Evolutionary conservation across 2,888 invertebrate genomes (phyloP), one percentile per base, ranked within the genome.

Genomic region (Limnephilus rhombicus): DNA sequence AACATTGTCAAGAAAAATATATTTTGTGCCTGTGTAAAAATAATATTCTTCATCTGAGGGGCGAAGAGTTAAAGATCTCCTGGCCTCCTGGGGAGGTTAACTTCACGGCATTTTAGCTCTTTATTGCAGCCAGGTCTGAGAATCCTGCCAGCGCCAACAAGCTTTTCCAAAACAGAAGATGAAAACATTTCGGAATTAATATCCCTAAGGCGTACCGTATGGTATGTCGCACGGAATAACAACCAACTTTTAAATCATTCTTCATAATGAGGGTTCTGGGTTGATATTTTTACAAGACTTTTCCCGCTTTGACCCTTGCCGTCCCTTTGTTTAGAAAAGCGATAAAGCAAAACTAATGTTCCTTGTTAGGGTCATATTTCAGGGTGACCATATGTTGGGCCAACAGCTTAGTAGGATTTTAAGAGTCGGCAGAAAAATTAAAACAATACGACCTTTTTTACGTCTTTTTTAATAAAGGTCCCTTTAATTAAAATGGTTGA

Each of bases 301-400:
- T 13, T 49, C 68, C 87, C 34, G 29, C 12, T 31, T 53, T 31
- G 29, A 53, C 87, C 53, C 87, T 53, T 53, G 13, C 87, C 87
- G 31, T 45, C 83, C 83, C 18, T 45, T 86, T 45, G 85, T 86
- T 86, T 49, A 86, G 87, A 49, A 49, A 87, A 87, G 31, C 87
- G 87, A 87, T 87, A 87, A 87, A 49, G 31, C 53, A 49, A 31
- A 87, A 87, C 86, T 34, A 88, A 88, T 80, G 88, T 89, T 80
- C 34, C 24, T 31, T 89, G 80, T 89, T 80, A n/a, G 88, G 80
- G 88, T n/a, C 37, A 89, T 89, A 80, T 89, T 89, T 89, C 88
- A 89, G 31, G 68, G 88, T 34, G 88, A 89, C 88, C 88, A 89
- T 89, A 89, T 89, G 88, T 89, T 80, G 68, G 88, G 53, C 80